Evolutionary conservation across 2,888 invertebrate species (phyloP).

Genomic region (Deilephila porcellus): DNA sequence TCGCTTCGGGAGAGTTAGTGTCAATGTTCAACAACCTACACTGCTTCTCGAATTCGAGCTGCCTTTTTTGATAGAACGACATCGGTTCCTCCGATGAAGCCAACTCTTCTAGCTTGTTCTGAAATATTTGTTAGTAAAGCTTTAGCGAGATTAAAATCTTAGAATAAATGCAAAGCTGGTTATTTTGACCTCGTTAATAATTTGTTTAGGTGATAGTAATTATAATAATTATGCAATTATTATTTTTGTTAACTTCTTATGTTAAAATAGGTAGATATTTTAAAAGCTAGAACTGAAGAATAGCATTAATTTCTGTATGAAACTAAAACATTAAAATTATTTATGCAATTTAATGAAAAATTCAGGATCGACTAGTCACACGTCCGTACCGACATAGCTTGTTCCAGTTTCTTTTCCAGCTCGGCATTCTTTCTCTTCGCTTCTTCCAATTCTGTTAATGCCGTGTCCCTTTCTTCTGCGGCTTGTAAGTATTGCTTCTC

Average conservation of each 20-base stretch:
- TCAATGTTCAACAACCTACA: slow-evolving; percentile 78
- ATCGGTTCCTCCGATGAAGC: slow-evolving; percentile 71
- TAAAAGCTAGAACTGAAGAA: too few relatives aligned
- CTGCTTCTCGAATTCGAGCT: slow-evolving; percentile 77
- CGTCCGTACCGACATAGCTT: slow-evolving; percentile 84
- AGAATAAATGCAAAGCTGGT: neutral
- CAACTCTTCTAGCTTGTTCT: slow-evolving; percentile 67
- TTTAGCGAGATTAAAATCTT: slow-evolving; percentile 31
- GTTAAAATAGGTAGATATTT: too few relatives aligned
- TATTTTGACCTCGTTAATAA: neutral
- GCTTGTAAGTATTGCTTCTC: slow-evolving; percentile 91
- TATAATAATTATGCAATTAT: too few relatives aligned
- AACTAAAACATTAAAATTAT: neutral
- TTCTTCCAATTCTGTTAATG: slow-evolving; percentile 91
- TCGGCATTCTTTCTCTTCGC: slow-evolving; percentile 90
- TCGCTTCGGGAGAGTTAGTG: slow-evolving; percentile 71
- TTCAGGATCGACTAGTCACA: neutral
- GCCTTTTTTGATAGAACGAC: slow-evolving; percentile 78
- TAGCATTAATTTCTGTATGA: neutral
- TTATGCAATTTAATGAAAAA: neutral
- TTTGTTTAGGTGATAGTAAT: neutral
- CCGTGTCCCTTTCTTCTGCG: slow-evolving; percentile 90
- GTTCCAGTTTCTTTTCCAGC: slow-evolving; percentile 90
- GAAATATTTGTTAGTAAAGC: slow-evolving; percentile 64
- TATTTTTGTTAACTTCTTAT: too few relatives aligned